phyloP scores from a whole-genome alignment of 1,140 invertebrate genomes.

The Scaptodrosophila lebanonensis region DNA sequence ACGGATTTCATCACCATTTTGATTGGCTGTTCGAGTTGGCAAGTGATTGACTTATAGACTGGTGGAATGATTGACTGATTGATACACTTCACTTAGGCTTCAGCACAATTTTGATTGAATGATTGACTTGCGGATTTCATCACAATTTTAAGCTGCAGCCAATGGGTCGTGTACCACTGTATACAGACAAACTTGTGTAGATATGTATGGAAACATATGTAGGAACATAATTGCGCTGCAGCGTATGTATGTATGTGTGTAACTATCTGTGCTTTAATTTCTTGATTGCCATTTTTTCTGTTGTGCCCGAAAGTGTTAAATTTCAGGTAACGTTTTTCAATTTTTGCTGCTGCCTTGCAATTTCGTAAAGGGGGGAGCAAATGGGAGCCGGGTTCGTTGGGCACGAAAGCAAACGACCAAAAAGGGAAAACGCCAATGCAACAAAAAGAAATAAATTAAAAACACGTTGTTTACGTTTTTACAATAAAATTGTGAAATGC shows the following conservation, averaged over 20 bases:
- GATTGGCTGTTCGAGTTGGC: too few species aligned
- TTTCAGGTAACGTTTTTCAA: slow-evolving; percentile 42
- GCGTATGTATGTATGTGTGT: not conserved
- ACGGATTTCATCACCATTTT: too few species aligned
- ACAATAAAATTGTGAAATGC: slow-evolving; percentile 54
- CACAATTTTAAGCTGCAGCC: too few species aligned
- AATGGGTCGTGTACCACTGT: too few species aligned
- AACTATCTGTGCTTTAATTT: slow-evolving; percentile 17
- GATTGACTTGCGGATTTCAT: too few species aligned
- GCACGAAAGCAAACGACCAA: slow-evolving; percentile 3
- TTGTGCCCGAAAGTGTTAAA: slow-evolving; percentile 38
- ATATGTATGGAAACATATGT: too few species aligned
- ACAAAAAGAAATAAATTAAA: slow-evolving; percentile 18
- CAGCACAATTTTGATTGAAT: too few species aligned
- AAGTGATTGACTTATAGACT: too few species aligned
- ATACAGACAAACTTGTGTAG: too few species aligned
- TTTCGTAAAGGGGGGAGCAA: slow-evolving; percentile 24
- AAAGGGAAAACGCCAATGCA: slow-evolving; percentile 5
- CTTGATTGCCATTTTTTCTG: slow-evolving; percentile 29
- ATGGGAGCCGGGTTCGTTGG: slow-evolving; percentile 27
- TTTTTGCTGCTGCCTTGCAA: slow-evolving; percentile 52
- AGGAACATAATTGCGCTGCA: too few species aligned
- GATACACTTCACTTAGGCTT: too few species aligned
- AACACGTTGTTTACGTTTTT: slow-evolving; percentile 69
- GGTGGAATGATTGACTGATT: too few species aligned